Conservation (phyloP, 2,888 invertebrate genomes). For the Sicus ferrugineus region DNA sequence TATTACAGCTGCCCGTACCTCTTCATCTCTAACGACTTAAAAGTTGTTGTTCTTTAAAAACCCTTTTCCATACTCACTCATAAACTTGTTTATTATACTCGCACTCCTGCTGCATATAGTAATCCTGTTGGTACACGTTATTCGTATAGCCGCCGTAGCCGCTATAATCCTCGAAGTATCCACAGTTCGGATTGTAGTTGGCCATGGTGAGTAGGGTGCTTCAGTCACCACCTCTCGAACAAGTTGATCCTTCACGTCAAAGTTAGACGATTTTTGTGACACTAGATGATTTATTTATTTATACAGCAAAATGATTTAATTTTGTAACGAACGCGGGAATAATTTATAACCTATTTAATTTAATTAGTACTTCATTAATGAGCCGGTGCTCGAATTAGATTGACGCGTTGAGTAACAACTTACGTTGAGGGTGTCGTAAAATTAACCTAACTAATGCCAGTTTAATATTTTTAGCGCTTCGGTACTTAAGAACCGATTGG, state of each 20-base stretch:
- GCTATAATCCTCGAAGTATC: conserved; percentile 62
- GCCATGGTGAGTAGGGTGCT: conserved; percentile 48
- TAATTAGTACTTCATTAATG: neutral
- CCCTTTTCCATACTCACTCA: conserved; percentile 57
- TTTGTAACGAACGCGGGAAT: too few species aligned
- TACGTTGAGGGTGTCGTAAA: conserved; percentile 22
- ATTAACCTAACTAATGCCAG: conserved; percentile 14
- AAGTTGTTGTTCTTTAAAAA: too few species aligned
- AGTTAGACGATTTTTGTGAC: too few species aligned
- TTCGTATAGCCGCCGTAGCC: conserved; percentile 51
- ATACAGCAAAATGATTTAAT: too few species aligned
- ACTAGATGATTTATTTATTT: too few species aligned
- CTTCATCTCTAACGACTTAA: too few species aligned
- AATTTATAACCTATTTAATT: neutral
- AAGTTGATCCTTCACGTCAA: neutral
- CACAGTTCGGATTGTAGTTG: conserved; percentile 63
- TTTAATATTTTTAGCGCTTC: neutral
- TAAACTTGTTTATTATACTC: conserved; percentile 62
- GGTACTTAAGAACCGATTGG: conserved; percentile 26
- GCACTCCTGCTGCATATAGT: conserved; percentile 62
- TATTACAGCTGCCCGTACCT: too few species aligned
- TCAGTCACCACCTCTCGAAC: neutral
- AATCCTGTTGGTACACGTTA: conserved; percentile 62
- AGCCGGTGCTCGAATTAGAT: neutral
- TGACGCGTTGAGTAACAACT: neutral